Evolutionary conservation across 2,113 vertebrate species (phyloP).

Genomic region (Spilogale gracilis): DNA sequence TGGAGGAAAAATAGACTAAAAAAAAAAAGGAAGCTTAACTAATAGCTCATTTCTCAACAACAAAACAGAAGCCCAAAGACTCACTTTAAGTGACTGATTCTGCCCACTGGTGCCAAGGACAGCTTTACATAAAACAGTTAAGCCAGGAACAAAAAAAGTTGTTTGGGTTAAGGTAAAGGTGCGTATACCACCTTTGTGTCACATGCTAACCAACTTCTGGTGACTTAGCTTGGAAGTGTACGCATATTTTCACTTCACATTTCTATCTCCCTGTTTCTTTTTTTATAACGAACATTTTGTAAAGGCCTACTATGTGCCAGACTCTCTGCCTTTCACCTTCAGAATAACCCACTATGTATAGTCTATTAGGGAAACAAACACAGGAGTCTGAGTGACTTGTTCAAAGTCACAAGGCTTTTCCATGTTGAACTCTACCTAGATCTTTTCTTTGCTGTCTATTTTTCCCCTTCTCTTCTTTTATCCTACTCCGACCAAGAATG

Average conservation of each 20-base stretch:
- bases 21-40: background rate
- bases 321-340: background rate
- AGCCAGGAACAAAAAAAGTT: background rate
- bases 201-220: background rate
- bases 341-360: background rate
- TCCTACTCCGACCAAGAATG: background rate
- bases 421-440: background rate
- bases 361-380: background rate
- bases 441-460: background rate
- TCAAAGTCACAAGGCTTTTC: background rate
- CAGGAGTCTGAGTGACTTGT: background rate
- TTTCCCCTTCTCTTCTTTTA: background rate
- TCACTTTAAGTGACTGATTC: slow-evolving; percentile 16
- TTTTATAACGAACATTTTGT: background rate
- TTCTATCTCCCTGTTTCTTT: background rate
- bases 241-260: background rate
- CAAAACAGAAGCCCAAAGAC: background rate
- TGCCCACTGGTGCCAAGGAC: background rate
- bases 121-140: slow-evolving; percentile 8
- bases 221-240: background rate
- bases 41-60: background rate
- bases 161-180: background rate
- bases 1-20: background rate
- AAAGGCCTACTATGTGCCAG: background rate
- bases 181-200: background rate